Base-by-base conservation (phyloP, 2,113 vertebrate genomes). In the Muscicapa adusta region DNA sequence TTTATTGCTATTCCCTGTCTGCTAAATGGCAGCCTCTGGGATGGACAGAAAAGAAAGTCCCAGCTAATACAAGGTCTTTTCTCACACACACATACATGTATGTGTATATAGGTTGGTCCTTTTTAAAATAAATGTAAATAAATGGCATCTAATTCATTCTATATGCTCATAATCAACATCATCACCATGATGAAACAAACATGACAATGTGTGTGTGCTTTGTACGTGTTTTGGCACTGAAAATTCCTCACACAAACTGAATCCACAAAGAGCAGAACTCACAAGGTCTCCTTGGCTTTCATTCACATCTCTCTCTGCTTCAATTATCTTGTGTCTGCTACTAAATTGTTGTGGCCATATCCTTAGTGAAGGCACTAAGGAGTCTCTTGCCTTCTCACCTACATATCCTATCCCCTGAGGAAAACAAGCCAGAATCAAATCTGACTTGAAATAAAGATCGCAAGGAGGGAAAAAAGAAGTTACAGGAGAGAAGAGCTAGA, bases 111-210 rank as follows among this genome's bases (percentile, higher is more conserved):
- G 18, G 12, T 14, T 48, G 4, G 43, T 24, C 13, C 36, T 45
- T 62, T 50, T 72, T 23, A 25, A 74, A 71, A 50, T 3, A 62
- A 58, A 73, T 33, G 5, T 73, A 66, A 88, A 48, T 3, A 57
- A 84, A 38, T 6, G 2, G 24, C 4, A 25, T 24, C 16, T 36
- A 58, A 20, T 58, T 71, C 10, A 62, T 77, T 77, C 45, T 20
- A 0, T 22, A 48, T 56, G 4, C 25, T 18, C 62, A 36, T 13
- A 70, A 57, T 6, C 8, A 50, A 48, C 34, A 54, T 3, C 0
- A 0, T 31, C n/a, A 72, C 14, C 8, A 12, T 31, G 31, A 68
- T 9, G 28, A 57, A 87, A 61, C 8, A 54, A 79, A 66, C 11
- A 8, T 38, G 33, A 57, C 14, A 18, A 22, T 4, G 5, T 3